phyloP scores from a whole-genome alignment of 2,113 vertebrate species.

The Brienomyrus longianalis region DNA sequence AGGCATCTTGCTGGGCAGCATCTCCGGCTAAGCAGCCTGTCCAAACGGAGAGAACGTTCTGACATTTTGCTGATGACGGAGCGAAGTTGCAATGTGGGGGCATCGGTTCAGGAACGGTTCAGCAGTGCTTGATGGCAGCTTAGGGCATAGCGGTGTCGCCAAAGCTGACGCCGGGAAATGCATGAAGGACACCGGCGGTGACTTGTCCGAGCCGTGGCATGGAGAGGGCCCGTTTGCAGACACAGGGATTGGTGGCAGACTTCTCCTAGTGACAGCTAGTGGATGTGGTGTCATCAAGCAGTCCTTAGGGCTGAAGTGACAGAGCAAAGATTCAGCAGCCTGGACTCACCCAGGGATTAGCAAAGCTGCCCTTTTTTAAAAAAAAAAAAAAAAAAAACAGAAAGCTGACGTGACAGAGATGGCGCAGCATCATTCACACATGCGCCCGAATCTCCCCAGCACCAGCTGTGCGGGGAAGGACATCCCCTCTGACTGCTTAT shows the following conservation, averaged over 20 bases:
- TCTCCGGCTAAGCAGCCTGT: neutral
- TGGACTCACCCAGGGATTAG: neutral
- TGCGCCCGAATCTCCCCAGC: neutral
- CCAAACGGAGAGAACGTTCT: neutral
- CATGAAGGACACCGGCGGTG: conserved; percentile 56
- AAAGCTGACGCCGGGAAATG: conserved; percentile 35
- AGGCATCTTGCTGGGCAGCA: neutral
- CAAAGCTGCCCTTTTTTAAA: neutral
- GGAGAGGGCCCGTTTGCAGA: conserved; percentile 27
- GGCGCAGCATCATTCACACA: neutral
- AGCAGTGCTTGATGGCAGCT: neutral
- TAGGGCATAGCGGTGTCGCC: neutral
- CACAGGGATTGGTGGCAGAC: conserved; percentile 60
- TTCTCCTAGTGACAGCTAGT: conserved; percentile 57
- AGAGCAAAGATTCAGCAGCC: neutral
- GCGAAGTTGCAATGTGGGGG: neutral
- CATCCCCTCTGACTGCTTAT: neutral
- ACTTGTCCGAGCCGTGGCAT: conserved; percentile 25
- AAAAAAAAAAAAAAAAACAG: neutral
- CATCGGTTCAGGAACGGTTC: neutral
- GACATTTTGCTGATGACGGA: neutral
- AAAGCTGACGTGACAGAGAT: neutral
- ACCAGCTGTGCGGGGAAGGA: neutral
- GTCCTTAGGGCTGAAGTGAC: neutral
- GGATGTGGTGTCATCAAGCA: neutral